Conservation (phyloP, 2,888 invertebrate genomes). For the Alentia gelatinosa region DNA sequence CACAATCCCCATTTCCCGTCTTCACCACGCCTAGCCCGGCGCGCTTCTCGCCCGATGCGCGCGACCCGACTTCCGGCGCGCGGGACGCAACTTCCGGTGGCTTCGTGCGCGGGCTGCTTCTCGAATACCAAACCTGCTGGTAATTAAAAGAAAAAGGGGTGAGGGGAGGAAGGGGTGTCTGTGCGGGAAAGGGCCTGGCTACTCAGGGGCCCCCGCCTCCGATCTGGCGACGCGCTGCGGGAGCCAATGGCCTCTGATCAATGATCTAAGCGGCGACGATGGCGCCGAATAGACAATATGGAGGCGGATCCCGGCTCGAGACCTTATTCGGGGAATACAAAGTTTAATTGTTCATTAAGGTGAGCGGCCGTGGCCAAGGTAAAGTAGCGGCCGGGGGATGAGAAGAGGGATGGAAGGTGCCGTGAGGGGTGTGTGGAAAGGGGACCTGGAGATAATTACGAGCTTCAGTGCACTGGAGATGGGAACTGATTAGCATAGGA, state of each 20-base stretch:
- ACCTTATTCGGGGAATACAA: neutral
- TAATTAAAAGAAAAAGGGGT: neutral
- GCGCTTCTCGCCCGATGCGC: neutral
- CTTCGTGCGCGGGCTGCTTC: neutral
- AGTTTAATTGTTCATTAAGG: conserved; percentile 11
- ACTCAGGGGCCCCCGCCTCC: neutral
- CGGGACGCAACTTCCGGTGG: neutral
- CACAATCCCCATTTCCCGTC: neutral
- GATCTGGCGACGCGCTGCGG: neutral
- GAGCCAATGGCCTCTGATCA: neutral
- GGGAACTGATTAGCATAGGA: neutral
- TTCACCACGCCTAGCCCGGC: neutral
- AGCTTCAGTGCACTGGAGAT: neutral
- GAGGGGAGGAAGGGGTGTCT: neutral
- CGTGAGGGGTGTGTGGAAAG: neutral
- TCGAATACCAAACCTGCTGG: neutral
- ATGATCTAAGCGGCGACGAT: neutral
- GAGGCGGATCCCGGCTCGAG: neutral
- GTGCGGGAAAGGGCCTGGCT: too few species aligned
- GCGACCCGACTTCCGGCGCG: neutral
- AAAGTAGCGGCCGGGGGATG: neutral
- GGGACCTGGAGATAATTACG: too few species aligned
- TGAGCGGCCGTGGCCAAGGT: neutral
- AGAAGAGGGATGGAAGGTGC: neutral
- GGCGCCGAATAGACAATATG: neutral